A percentile compares a stretch with the other conserved stretches of the same genome.
These are phyloP conservation scores for Acrobasis repandana DNA, from an alignment of 2,888 invertebrate species.

Conservation along the genomic window DNA sequence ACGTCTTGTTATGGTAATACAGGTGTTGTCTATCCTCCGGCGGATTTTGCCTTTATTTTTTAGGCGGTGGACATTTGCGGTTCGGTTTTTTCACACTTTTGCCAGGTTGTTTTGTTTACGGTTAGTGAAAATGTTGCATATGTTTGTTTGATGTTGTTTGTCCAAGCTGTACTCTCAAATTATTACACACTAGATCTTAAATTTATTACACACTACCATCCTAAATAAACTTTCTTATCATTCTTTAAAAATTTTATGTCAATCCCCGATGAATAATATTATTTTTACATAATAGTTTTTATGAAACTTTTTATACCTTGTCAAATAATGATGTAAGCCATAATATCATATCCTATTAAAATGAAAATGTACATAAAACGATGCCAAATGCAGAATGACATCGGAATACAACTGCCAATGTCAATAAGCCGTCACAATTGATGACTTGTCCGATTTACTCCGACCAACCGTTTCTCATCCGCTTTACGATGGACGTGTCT, in stretches of 20 bases:
- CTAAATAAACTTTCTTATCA: too few species aligned
- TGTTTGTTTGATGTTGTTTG: too few species aligned
- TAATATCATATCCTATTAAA: too few species aligned
- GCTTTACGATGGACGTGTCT: slow-evolving; percentile 68
- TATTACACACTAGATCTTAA: too few species aligned
- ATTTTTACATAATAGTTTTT: too few species aligned
- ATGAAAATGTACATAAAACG: not conserved
- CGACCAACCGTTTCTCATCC: slow-evolving; percentile 68
- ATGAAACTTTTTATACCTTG: too few species aligned
- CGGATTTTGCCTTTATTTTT: slow-evolving; percentile 44
- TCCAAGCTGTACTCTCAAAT: too few species aligned
- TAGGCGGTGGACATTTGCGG: slow-evolving; percentile 37
- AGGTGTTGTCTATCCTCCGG: slow-evolving; percentile 74
- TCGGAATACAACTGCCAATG: slow-evolving; percentile 51
- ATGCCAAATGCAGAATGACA: slow-evolving; percentile 34
- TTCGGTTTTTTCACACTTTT: slow-evolving; percentile 9
- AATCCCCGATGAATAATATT: too few species aligned
- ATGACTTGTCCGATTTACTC: slow-evolving; percentile 78
- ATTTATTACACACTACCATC: too few species aligned
- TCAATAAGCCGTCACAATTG: slow-evolving; percentile 78
- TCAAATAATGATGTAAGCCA: too few species aligned
- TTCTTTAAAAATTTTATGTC: too few species aligned
- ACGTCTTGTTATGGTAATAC: slow-evolving; percentile 81
- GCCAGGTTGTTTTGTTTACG: not conserved
- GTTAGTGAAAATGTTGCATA: too few species aligned